Percentiles rank a stretch among this genome's conserved stretches.
phyloP scores from a whole-genome alignment of 2,888 invertebrate species.

The Athalia cordata region DNA sequence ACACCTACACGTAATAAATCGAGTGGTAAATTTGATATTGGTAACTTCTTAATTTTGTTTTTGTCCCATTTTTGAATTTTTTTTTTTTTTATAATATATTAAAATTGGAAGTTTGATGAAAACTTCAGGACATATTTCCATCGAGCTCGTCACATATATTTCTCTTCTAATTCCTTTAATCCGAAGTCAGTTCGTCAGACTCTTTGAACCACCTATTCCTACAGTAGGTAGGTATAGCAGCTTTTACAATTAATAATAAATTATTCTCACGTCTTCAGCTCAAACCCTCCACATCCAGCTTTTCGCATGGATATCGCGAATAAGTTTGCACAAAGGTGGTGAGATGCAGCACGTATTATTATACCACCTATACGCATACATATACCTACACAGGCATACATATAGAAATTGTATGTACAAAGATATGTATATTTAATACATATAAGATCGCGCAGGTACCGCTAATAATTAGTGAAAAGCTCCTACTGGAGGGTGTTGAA shows the following conservation, averaged over 20 bases:
- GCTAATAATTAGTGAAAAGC: conserved; percentile 3
- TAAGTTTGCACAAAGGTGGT: conserved; percentile 26
- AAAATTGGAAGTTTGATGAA: neutral
- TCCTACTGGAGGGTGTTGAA: neutral
- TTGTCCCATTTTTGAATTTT: neutral
- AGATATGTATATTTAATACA: neutral
- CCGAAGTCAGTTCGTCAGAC: conserved; percentile 29
- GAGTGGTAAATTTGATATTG: too few relatives aligned
- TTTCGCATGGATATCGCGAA: conserved; percentile 14
- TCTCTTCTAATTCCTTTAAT: neutral
- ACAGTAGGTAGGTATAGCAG: neutral
- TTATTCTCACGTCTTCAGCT: conserved; percentile 15
- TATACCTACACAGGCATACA: too few relatives aligned
- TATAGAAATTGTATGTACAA: too few relatives aligned
- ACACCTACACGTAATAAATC: too few relatives aligned
- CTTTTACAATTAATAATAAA: conserved; percentile 4
- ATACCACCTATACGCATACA: too few relatives aligned
- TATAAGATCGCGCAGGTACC: neutral
- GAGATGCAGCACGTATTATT: neutral
- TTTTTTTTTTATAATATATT: neutral
- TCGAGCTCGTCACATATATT: too few relatives aligned
- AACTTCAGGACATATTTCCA: neutral
- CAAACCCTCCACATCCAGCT: neutral
- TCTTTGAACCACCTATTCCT: conserved; percentile 3
- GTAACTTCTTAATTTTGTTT: too few relatives aligned